Evolutionary conservation across 2,888 invertebrate genomes (phyloP).

Genomic region (Microctonus aethiopoides): DNA sequence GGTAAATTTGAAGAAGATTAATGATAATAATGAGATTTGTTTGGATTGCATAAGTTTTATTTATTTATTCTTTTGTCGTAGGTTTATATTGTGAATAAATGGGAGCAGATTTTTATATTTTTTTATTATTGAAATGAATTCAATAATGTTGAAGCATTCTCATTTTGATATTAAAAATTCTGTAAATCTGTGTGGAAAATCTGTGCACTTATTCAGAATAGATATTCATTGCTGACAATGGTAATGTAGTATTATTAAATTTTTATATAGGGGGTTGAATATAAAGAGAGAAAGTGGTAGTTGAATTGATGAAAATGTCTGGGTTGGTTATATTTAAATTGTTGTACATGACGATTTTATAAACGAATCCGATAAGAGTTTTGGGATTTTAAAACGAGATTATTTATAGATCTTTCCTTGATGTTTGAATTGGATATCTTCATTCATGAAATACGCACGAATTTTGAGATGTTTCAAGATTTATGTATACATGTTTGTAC

Average conservation of each 20-base stretch:
- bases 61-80: no score
- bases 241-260: background rate
- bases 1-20: background rate
- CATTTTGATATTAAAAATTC: background rate
- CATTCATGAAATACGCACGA: background rate
- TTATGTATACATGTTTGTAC: background rate
- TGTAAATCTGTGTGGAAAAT: background rate
- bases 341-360: background rate
- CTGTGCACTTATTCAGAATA: no score
- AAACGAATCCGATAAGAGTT: background rate
- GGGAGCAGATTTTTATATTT: no score
- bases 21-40: background rate
- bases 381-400: background rate
- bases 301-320: background rate
- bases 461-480: background rate
- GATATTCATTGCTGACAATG: background rate
- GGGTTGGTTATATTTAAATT: background rate
- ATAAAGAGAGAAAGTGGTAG: background rate
- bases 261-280: background rate
- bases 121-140: no score
- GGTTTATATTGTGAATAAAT: no score
- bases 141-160: no score
- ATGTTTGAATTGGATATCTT: background rate
- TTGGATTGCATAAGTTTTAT: no score
- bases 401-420: background rate